A percentile compares a stretch with the other conserved stretches of the same genome.
phyloP scores from a whole-genome alignment of 2,113 vertebrate genomes.

The Xenus cinereus region DNA sequence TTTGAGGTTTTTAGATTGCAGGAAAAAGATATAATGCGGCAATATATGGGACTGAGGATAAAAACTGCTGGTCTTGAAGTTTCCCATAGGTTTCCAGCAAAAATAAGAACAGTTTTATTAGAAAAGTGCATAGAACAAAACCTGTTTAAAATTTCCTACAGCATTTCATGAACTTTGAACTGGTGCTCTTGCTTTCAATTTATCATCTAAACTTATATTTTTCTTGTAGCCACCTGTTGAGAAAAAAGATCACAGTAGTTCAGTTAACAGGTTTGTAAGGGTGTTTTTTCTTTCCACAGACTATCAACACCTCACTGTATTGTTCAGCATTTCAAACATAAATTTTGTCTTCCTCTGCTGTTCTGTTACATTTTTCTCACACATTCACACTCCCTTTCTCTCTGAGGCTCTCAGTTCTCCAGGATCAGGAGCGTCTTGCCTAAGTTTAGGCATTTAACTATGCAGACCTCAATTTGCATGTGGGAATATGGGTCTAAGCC shows the following conservation, averaged over 20 bases:
- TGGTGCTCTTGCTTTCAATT: constrained; percentile 10
- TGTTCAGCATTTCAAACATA: background rate
- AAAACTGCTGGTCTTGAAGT: background rate
- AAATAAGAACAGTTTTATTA: background rate
- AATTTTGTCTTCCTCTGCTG: background rate
- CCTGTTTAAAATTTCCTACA: background rate
- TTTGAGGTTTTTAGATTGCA: background rate
- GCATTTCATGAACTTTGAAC: background rate
- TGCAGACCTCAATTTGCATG: background rate
- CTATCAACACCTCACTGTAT: constrained; percentile 8
- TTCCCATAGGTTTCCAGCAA: background rate
- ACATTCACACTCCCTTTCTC: background rate
- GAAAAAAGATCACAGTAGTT: constrained; percentile 18
- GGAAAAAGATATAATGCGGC: background rate
- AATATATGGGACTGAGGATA: background rate
- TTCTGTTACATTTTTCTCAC: constrained; percentile 30
- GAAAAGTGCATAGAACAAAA: background rate
- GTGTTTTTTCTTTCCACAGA: background rate
- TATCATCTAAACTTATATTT: background rate
- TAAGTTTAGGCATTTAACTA: background rate
- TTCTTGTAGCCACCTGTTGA: constrained; percentile 1
- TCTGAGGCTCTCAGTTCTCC: background rate
- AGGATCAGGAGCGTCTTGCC: background rate
- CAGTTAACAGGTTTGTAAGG: constrained; percentile 2
- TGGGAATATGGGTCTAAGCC: background rate